Evolutionary conservation across 1,140 invertebrate genomes (phyloP).

Genomic region (Aethina tumida): DNA sequence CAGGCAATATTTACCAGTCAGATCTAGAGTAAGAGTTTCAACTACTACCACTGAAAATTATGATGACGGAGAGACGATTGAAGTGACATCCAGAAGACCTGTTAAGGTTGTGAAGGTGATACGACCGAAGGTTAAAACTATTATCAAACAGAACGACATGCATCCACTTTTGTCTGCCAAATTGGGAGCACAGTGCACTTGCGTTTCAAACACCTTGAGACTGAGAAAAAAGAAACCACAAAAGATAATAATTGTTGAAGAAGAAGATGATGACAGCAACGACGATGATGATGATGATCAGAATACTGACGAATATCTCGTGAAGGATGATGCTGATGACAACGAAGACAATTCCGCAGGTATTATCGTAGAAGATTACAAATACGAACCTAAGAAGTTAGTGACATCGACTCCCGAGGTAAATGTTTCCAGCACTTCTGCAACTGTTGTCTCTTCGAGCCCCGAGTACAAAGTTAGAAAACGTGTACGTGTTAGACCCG

Average conservation of each 20-base stretch:
- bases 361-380: conserved; percentile 18
- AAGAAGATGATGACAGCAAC: no score
- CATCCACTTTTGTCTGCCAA: conserved; percentile 55
- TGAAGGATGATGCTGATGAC: conserved; percentile 32
- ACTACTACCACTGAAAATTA: conserved; percentile 7
- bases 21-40: conserved; percentile 13
- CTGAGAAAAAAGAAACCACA: conserved; percentile 37
- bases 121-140: conserved; percentile 19
- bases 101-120: conserved; percentile 16
- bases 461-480: conserved; percentile 11
- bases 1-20: conserved; percentile 22
- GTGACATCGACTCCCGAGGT: conserved; percentile 20
- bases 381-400: conserved; percentile 20
- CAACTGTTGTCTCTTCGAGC: conserved; percentile 9
- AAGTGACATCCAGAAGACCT: conserved; percentile 9
- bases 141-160: conserved; percentile 31
- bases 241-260: conserved; percentile 25
- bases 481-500: conserved; percentile 11
- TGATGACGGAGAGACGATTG: neutral
- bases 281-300: conserved; percentile 21
- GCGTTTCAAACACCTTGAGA: conserved; percentile 51
- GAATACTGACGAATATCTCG: conserved; percentile 29
- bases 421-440: conserved; percentile 13
- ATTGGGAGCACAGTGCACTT: conserved; percentile 62
- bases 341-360: conserved; percentile 23